Evolutionary conservation across 2,113 vertebrate genomes (phyloP), one percentile per base, ranked within the genome.

Genomic region (Cinclus mexicanus): DNA sequence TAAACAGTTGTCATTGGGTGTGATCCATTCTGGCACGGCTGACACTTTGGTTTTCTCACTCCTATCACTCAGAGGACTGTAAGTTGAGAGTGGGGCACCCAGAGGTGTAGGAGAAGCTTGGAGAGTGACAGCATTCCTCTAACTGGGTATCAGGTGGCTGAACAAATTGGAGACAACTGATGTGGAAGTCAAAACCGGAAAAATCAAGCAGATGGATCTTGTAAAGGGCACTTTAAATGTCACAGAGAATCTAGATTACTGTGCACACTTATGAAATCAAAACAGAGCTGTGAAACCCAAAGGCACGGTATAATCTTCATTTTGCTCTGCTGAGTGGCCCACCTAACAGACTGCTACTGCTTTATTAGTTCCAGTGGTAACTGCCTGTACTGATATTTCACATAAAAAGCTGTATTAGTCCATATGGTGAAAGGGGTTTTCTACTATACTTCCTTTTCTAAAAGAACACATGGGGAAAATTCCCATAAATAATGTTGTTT

Each of bases 141-240:
- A 47, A 69, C 49, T 84, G 31, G 52, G 22, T 84, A 31, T 68
- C 69, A 35, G 37, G 74, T 75, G 39, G 61, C 92, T 89, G 61
- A 91, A 76, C 44, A 83, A 76, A 85, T 85, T 60, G 67, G n/a
- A 85, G 53, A 57, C 20, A 64, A 28, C n/a, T 28, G 52, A 82
- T 87, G 53, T 7, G 52, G 74, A 84, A 76, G 82, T 49, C 0
- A 20, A 75, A 93, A 57, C 37, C 5, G n/a, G 49, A 53, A 71
- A 85, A 90, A 92, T 90, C 70, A 85, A 65, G 50, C 75, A 94
- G 67, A 85, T 72, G 53, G 53, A 60, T 96, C 67, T 94, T 83
- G 74, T 85, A 94, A 88, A 11, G 13, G 18, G 22, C 55, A 57
- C 24, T 16, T 92, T 31, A 93, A 71, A 53, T 61, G 70, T 85